A percentile compares a stretch with the other conserved stretches of the same genome.
Conservation (phyloP, 2,888 invertebrate genomes). For the Trachelus stipa region DNA sequence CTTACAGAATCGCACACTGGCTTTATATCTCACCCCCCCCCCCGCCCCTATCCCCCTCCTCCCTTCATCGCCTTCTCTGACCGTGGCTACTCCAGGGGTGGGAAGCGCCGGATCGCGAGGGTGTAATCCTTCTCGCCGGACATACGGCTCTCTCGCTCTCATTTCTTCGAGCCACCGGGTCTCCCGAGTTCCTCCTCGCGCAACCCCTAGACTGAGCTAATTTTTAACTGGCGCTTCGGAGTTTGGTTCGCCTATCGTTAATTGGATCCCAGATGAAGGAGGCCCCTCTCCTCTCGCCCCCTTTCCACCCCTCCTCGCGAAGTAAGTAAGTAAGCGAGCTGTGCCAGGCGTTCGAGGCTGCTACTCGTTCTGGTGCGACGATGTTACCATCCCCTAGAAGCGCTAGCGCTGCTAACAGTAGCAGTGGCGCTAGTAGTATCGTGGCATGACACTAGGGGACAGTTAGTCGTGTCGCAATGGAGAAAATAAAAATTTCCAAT, state of each 20-base stretch:
- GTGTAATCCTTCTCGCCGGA: constrained; percentile 24
- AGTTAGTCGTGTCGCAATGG: not conserved
- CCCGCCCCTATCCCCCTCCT: constrained; percentile 7
- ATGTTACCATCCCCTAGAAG: not conserved
- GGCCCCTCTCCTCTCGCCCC: constrained; percentile 22
- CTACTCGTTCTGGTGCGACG: not conserved
- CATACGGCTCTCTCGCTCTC: constrained; percentile 19
- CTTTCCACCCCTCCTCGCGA: constrained; percentile 7
- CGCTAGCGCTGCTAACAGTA: not conserved
- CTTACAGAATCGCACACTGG: not conserved
- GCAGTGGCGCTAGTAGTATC: not conserved
- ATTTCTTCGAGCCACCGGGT: constrained; percentile 18
- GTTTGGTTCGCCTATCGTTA: constrained; percentile 56
- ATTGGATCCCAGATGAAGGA: constrained; percentile 59
- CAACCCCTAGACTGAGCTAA: constrained; percentile 42
- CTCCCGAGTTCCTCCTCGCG: constrained; percentile 18
- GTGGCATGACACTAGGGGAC: too few relatives aligned
- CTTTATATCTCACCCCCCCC: not conserved
- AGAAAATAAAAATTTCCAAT: not conserved
- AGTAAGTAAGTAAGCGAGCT: constrained; percentile 25
- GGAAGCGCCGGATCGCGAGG: constrained; percentile 26
- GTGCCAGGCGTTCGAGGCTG: not conserved
- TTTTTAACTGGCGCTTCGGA: constrained; percentile 53
- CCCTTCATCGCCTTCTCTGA: constrained; percentile 1
- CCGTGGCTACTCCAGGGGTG: not conserved